These are phyloP conservation scores for Neomicropteryx cornuta DNA, from an alignment of 1,140 invertebrate genomes.

Conservation along the genomic window DNA sequence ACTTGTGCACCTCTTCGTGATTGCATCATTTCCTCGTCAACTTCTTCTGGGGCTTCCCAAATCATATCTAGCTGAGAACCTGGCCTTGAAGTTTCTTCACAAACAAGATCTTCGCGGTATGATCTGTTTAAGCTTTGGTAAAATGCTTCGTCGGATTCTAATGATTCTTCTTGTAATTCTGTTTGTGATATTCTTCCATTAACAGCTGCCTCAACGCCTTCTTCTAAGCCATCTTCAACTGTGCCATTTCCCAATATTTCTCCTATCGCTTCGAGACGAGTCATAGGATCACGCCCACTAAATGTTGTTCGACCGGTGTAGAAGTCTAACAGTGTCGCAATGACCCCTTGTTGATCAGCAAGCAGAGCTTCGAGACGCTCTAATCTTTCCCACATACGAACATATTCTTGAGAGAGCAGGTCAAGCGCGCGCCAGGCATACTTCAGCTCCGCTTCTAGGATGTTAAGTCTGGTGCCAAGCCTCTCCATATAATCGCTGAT, in stretches of 20 bases:
- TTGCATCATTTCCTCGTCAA: slow-evolving; percentile 33
- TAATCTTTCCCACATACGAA: slow-evolving; percentile 87
- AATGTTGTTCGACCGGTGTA: slow-evolving; percentile 42
- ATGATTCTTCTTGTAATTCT: slow-evolving; percentile 30
- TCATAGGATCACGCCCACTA: slow-evolving; percentile 32
- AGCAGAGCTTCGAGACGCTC: slow-evolving; percentile 84
- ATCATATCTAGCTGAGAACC: slow-evolving; percentile 68
- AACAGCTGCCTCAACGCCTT: slow-evolving; percentile 40
- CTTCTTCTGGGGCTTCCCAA: slow-evolving; percentile 57
- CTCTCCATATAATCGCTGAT: slow-evolving; percentile 84
- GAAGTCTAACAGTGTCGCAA: slow-evolving; percentile 75
- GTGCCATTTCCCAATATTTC: slow-evolving; percentile 48
- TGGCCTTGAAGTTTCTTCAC: slow-evolving; percentile 47
- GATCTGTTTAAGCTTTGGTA: slow-evolving; percentile 80
- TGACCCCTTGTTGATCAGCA: slow-evolving; percentile 85
- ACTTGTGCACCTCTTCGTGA: slow-evolving; percentile 47
- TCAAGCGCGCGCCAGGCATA: slow-evolving; percentile 87
- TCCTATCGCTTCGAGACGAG: slow-evolving; percentile 43
- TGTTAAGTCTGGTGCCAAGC: slow-evolving; percentile 69
- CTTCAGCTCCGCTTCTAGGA: slow-evolving; percentile 80
- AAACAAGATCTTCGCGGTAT: slow-evolving; percentile 67
- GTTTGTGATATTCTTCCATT: slow-evolving; percentile 23
- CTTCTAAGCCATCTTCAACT: slow-evolving; percentile 48
- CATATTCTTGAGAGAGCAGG: slow-evolving; percentile 81
- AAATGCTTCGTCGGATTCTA: slow-evolving; percentile 78